Evolutionary conservation across 2,797 vertebrate genomes (phyloP).

Genomic region (Distichodus sexfasciatus): DNA sequence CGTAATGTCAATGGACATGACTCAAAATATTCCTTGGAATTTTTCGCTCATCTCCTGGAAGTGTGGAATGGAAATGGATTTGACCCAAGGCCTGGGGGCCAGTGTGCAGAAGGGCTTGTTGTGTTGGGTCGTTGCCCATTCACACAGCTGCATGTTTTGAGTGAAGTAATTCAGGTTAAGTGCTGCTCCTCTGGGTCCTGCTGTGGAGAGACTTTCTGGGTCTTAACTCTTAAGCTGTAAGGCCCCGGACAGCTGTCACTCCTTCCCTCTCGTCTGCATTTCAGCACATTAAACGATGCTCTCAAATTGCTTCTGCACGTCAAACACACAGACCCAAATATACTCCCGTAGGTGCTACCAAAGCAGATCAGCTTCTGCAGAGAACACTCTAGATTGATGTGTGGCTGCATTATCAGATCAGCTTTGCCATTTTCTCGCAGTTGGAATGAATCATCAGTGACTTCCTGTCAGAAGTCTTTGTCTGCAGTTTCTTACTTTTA

Average conservation of each 20-base stretch:
- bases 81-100: neutral
- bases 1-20: too few relatives aligned
- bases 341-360: constrained; percentile 2
- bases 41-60: too few relatives aligned
- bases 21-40: too few relatives aligned
- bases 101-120: neutral
- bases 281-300: neutral
- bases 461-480: constrained; percentile 1
- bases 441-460: neutral
- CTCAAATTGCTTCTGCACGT: neutral
- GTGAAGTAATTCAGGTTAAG: constrained; percentile 30
- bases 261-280: neutral
- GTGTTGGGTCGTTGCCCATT: constrained; percentile 13
- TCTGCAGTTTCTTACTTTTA: constrained; percentile 19
- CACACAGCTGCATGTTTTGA: constrained; percentile 26
- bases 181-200: constrained; percentile 20
- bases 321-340: neutral
- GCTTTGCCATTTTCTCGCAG: neutral
- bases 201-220: constrained; percentile 11
- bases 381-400: constrained; percentile 11
- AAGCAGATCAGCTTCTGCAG: neutral
- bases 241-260: constrained; percentile 11
- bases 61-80: neutral
- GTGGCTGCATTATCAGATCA: constrained; percentile 20
- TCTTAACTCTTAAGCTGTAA: constrained; percentile 14